Evolutionary conservation across 2,797 vertebrate species (phyloP).

Genomic region (Amphiprion clarkii): DNA sequence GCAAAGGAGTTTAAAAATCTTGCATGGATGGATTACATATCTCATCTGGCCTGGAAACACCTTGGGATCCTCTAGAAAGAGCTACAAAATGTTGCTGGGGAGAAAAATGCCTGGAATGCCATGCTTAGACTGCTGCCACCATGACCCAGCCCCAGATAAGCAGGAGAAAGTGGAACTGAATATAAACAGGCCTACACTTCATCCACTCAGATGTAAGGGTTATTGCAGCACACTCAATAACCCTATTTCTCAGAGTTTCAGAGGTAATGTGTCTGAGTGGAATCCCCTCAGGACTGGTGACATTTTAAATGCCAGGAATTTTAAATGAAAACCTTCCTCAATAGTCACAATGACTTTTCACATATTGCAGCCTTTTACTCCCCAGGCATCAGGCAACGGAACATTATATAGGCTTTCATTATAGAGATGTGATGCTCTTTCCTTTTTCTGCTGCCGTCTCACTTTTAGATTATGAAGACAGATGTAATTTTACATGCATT

Average conservation of each 20-base stretch:
- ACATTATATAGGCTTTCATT: neutral
- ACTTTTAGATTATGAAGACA: slow-evolving; percentile 41
- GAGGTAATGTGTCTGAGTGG: neutral
- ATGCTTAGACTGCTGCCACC: too few relatives aligned
- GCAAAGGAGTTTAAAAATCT: too few relatives aligned
- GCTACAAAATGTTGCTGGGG: too few relatives aligned
- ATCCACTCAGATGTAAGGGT: too few relatives aligned
- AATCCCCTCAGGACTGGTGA: neutral
- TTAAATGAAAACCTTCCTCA: neutral
- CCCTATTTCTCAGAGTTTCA: neutral
- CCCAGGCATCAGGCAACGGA: neutral
- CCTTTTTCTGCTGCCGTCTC: neutral
- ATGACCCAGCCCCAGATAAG: too few relatives aligned
- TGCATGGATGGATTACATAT: too few relatives aligned
- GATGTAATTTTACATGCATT: slow-evolving; percentile 44
- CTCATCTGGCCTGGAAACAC: too few relatives aligned
- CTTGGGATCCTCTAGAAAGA: too few relatives aligned
- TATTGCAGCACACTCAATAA: too few relatives aligned
- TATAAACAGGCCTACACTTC: too few relatives aligned
- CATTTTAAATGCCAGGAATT: neutral
- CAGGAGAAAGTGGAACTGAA: too few relatives aligned
- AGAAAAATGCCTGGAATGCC: too few relatives aligned
- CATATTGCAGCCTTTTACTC: neutral
- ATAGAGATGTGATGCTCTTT: slow-evolving; percentile 7
- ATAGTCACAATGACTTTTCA: neutral